A percentile compares a stretch with the other conserved stretches of the same genome.
Conservation (phyloP, 2,888 invertebrate genomes). For the Lucinisca nassula region DNA sequence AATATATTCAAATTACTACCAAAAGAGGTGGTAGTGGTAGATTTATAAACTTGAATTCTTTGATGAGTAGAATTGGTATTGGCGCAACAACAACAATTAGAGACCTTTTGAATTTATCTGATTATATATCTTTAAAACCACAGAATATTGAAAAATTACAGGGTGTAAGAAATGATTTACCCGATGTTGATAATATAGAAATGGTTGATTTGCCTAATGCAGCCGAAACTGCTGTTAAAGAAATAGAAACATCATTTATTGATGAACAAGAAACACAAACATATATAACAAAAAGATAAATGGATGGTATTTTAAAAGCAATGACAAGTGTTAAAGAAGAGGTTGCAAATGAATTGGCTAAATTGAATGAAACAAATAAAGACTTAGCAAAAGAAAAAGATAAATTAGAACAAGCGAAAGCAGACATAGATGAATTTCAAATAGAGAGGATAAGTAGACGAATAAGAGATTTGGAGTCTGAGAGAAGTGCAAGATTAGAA, state of each 20-base stretch:
- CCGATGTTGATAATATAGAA: conserved; percentile 29
- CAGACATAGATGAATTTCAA: neutral
- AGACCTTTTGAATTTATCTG: conserved; percentile 18
- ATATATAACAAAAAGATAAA: neutral
- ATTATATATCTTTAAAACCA: conserved; percentile 15
- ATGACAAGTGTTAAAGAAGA: neutral
- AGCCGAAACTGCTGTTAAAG: conserved; percentile 33
- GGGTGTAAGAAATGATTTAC: conserved; percentile 22
- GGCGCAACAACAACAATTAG: conserved; percentile 15
- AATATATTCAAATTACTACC: conserved; percentile 12
- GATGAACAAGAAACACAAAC: neutral
- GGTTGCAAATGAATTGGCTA: neutral
- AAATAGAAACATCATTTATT: conserved; percentile 37
- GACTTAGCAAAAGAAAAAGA: too few species aligned
- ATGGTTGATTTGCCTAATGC: conserved; percentile 30
- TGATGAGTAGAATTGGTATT: conserved; percentile 22
- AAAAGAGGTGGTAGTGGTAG: conserved; percentile 12
- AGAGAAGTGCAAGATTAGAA: conserved; percentile 50
- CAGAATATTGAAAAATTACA: conserved; percentile 20
- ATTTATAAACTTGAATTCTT: neutral
- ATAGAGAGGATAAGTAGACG: neutral
- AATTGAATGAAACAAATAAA: too few species aligned
- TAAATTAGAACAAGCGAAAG: neutral
- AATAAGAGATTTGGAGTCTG: neutral
- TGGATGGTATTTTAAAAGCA: conserved; percentile 4